A percentile compares a stretch with the other conserved stretches of the same genome.
Conservation (phyloP, 2,113 vertebrate genomes). For the Alosa alosa region DNA sequence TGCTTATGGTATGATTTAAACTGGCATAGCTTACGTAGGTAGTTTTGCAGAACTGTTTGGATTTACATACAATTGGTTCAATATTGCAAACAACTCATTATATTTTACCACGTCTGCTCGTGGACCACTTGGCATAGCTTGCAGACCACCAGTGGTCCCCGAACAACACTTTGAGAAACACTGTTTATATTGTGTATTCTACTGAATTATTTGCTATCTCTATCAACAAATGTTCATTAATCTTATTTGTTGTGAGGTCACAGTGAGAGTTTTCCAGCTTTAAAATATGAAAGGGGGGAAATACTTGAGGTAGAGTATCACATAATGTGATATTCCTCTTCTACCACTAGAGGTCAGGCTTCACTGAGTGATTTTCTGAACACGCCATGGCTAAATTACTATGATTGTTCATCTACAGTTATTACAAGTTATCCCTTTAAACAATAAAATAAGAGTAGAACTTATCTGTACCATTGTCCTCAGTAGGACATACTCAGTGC, state of each 20-base stretch:
- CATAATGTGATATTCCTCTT: not conserved
- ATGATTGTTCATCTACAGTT: no score
- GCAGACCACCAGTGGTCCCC: no score
- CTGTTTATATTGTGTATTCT: not conserved
- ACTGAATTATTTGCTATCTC: not conserved
- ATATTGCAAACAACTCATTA: no score
- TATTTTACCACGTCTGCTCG: no score
- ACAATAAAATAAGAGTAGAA: not conserved
- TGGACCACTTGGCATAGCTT: no score
- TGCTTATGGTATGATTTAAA: no score
- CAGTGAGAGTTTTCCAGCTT: not conserved
- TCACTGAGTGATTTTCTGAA: not conserved
- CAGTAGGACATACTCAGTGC: not conserved
- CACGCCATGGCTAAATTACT: not conserved
- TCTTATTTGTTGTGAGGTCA: not conserved
- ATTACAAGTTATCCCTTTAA: not conserved
- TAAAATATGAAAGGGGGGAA: not conserved
- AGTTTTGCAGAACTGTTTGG: no score
- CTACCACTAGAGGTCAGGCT: not conserved
- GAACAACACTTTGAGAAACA: no score
- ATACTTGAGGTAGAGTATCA: not conserved
- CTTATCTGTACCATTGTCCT: not conserved
- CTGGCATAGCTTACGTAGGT: no score
- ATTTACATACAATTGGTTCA: no score
- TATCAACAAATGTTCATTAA: not conserved